Conservation (phyloP, 2,113 vertebrate genomes). For the Tylochromis polylepis region DNA sequence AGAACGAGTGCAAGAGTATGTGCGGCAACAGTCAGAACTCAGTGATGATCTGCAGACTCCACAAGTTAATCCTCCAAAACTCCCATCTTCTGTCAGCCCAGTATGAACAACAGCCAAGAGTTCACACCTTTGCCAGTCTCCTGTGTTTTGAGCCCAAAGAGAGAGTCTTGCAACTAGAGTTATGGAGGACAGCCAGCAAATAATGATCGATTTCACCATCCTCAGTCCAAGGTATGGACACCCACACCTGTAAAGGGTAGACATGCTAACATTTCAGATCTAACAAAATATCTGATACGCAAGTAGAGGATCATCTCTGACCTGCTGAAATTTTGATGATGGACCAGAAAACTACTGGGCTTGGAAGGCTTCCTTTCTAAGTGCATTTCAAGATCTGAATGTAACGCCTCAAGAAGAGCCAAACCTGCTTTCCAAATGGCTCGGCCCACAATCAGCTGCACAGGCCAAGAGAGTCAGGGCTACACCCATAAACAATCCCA, state of each 20-base stretch:
- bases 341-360: not conserved
- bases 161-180: not conserved
- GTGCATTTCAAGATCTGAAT: not conserved
- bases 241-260: not conserved
- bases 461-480: not conserved
- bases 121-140: rapidly evolving
- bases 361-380: not conserved
- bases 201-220: not conserved
- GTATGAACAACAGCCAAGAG: rapidly evolving
- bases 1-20: rapidly evolving
- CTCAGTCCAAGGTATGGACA: not conserved
- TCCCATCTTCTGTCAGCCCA: not conserved
- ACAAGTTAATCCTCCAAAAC: not conserved
- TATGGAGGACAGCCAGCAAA: rapidly evolving
- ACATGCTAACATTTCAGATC: not conserved
- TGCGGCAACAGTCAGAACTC: not conserved
- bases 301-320: not conserved
- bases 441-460: not conserved
- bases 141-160: not conserved
- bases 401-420: not conserved
- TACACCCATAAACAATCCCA: not conserved
- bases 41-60: not conserved
- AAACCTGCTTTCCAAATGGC: not conserved
- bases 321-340: not conserved
- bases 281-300: not conserved